Conservation (phyloP, 2,888 invertebrate species). For the Chaetogeoica ovagalla region DNA sequence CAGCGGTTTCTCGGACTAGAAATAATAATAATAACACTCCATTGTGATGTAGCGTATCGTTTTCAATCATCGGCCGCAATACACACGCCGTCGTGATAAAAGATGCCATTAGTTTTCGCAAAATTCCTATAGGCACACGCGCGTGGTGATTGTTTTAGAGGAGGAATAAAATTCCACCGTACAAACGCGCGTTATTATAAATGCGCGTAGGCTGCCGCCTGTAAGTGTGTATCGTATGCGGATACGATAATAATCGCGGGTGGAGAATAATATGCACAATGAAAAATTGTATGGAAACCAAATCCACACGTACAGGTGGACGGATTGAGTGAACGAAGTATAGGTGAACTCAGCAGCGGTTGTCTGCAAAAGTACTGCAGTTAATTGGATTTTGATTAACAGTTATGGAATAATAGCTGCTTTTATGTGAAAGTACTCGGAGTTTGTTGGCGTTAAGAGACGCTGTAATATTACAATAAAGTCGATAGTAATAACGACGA, state of each 20-base stretch:
- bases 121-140: too few species aligned
- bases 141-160: too few species aligned
- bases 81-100: too few species aligned
- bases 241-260: background rate
- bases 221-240: background rate
- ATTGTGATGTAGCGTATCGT: background rate
- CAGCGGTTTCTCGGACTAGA: background rate
- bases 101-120: too few species aligned
- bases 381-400: background rate
- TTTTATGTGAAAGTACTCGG: background rate
- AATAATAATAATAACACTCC: conserved; percentile 12
- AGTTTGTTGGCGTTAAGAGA: background rate
- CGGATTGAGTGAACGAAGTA: background rate
- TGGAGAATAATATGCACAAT: background rate
- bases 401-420: background rate
- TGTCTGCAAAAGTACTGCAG: background rate
- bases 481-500: background rate
- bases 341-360: background rate
- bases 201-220: too few species aligned
- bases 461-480: background rate
- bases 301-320: background rate
- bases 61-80: background rate
- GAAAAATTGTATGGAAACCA: background rate
- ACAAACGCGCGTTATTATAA: too few species aligned
- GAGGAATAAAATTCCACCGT: too few species aligned